Conservation (phyloP, 2,797 vertebrate genomes). For the Gymnoscopelus braueri region DNA sequence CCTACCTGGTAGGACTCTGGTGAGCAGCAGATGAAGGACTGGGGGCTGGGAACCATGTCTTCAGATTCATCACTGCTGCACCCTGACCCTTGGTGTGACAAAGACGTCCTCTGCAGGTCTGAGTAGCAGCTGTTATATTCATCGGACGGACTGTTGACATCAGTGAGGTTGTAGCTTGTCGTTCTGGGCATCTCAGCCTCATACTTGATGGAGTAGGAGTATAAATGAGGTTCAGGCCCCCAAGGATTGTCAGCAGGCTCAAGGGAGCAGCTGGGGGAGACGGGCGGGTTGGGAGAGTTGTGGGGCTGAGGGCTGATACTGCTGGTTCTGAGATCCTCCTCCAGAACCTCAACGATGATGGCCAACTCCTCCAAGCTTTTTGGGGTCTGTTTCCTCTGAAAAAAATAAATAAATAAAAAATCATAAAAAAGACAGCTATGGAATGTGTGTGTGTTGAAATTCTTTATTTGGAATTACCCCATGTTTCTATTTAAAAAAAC, state of each 20-base stretch:
- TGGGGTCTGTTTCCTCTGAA: conserved; percentile 71
- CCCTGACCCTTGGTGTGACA: conserved; percentile 25
- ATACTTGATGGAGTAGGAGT: neutral
- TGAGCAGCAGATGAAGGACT: conserved; percentile 38
- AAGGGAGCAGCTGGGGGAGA: conserved; percentile 35
- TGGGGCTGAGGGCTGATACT: conserved; percentile 1
- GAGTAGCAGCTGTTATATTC: neutral
- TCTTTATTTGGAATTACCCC: too few relatives aligned
- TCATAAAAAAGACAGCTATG: neutral
- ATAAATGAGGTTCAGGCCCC: conserved; percentile 7
- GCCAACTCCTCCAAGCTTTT: conserved; percentile 85
- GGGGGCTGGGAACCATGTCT: conserved; percentile 63
- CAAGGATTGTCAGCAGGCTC: conserved; percentile 25
- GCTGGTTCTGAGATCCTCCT: conserved; percentile 82
- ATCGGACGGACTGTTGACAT: neutral
- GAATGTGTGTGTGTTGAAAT: too few relatives aligned
- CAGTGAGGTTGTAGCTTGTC: neutral
- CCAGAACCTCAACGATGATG: conserved; percentile 87
- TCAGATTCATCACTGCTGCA: conserved; percentile 59
- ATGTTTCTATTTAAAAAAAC: too few relatives aligned
- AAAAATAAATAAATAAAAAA: neutral
- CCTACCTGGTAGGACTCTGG: conserved; percentile 3
- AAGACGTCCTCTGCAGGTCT: neutral
- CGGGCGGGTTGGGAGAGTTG: neutral
- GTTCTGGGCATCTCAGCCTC: neutral